These are phyloP conservation scores for Brachionus calyciflorus DNA, from an alignment of 1,140 invertebrate species.

Conservation along the genomic window DNA sequence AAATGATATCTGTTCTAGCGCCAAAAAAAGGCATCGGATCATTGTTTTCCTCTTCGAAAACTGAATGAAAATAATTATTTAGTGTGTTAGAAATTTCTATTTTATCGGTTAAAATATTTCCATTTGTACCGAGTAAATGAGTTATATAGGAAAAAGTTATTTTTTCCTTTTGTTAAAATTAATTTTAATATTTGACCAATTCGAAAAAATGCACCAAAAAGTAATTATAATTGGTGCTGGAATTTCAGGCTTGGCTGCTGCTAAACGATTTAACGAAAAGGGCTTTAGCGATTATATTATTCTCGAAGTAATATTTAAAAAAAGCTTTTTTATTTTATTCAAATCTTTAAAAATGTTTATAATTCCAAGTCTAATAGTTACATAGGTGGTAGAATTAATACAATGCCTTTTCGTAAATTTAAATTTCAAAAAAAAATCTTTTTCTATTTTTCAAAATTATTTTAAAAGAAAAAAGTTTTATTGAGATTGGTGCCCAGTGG, in stretches of 20 bases:
- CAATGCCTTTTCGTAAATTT: conserved; percentile 52
- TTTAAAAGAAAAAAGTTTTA: background rate
- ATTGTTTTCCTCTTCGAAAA: too few relatives aligned
- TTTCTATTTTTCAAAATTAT: background rate
- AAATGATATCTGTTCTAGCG: too few relatives aligned
- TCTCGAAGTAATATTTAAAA: conserved; percentile 55
- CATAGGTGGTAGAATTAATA: conserved; percentile 58
- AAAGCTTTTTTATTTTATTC: background rate
- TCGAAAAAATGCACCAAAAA: too few relatives aligned
- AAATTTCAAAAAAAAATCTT: background rate
- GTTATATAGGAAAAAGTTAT: too few relatives aligned
- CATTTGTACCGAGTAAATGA: too few relatives aligned
- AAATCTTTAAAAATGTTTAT: background rate
- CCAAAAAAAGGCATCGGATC: too few relatives aligned
- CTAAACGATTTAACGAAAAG: conserved; percentile 51
- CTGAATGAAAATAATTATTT: too few relatives aligned
- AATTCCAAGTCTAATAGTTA: conserved; percentile 48
- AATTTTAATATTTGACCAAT: too few relatives aligned
- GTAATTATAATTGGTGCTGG: conserved; percentile 58
- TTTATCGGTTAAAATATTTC: too few relatives aligned
- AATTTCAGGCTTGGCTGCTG: conserved; percentile 57
- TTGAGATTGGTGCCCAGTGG: conserved; percentile 47
- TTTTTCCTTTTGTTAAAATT: too few relatives aligned
- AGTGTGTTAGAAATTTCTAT: too few relatives aligned
- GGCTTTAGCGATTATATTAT: conserved; percentile 56